Percentiles rank a stretch among this genome's conserved stretches.
Conservation (phyloP, 2,113 vertebrate genomes). For the Leucosticte australis region DNA sequence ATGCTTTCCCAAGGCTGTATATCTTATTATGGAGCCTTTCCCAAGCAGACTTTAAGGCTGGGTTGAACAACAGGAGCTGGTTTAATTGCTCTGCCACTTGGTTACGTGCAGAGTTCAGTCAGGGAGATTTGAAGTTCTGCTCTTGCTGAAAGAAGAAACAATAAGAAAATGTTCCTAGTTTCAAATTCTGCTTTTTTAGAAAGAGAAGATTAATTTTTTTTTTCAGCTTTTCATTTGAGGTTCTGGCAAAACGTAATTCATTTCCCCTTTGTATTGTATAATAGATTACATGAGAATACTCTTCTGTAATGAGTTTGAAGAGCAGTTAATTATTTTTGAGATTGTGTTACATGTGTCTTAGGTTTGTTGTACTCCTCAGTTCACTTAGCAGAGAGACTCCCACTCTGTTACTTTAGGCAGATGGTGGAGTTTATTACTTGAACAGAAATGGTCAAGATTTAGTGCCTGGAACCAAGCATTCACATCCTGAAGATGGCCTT, state of each 20-base stretch:
- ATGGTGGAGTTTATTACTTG: background rate
- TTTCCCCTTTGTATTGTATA: conserved; percentile 48
- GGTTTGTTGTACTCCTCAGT: background rate
- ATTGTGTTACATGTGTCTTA: background rate
- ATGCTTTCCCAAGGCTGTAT: background rate
- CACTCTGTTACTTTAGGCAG: background rate
- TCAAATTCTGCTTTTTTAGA: background rate
- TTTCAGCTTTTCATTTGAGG: conserved; percentile 1
- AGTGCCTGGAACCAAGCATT: background rate
- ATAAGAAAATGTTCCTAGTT: background rate
- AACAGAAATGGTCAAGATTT: background rate
- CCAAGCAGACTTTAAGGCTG: background rate
- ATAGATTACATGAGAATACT: conserved; percentile 50
- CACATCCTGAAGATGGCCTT: background rate
- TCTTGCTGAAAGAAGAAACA: background rate
- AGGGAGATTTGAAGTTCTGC: background rate
- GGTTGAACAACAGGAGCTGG: background rate
- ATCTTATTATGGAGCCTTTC: background rate
- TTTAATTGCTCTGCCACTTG: background rate
- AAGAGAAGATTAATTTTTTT: background rate
- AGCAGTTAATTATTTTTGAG: conserved; percentile 59
- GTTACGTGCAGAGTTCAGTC: background rate
- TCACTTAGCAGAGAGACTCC: background rate
- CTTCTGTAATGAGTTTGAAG: conserved; percentile 52
- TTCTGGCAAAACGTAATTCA: background rate